Conservation (phyloP, 2,113 vertebrate genomes). For the Accipiter virgatus region DNA sequence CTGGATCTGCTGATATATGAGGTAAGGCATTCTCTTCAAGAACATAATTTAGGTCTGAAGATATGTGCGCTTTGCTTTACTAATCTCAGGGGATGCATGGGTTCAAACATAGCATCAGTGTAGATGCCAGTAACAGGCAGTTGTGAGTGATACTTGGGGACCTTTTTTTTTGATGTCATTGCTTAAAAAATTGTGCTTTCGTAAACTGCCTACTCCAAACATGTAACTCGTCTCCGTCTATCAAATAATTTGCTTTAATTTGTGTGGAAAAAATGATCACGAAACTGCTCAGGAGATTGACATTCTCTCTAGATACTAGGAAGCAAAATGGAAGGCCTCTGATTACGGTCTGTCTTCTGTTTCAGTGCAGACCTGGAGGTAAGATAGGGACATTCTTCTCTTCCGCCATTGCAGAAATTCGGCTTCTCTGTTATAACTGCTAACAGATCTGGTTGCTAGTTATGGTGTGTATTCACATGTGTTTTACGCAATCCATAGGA, state of each 20-base stretch:
- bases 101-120: neutral
- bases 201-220: neutral
- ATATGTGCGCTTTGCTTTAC: constrained; percentile 12
- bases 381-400: neutral
- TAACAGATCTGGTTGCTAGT: neutral
- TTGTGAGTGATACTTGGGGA: neutral
- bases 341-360: accelerated
- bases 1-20: constrained; percentile 73
- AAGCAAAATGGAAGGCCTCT: neutral
- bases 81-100: neutral
- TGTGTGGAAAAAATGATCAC: neutral
- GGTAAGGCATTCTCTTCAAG: constrained; percentile 75
- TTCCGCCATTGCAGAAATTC: neutral
- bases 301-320: neutral
- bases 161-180: neutral
- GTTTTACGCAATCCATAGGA: neutral
- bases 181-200: neutral
- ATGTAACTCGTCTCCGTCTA: neutral
- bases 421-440: neutral
- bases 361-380: neutral
- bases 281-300: neutral
- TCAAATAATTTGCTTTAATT: neutral
- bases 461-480: accelerated
- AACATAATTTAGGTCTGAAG: constrained; percentile 79
- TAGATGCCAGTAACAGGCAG: neutral